These are phyloP conservation scores for Pseudomyrmex cubaensis DNA, from an alignment of 1,140 invertebrate genomes.

Conservation along the genomic window DNA sequence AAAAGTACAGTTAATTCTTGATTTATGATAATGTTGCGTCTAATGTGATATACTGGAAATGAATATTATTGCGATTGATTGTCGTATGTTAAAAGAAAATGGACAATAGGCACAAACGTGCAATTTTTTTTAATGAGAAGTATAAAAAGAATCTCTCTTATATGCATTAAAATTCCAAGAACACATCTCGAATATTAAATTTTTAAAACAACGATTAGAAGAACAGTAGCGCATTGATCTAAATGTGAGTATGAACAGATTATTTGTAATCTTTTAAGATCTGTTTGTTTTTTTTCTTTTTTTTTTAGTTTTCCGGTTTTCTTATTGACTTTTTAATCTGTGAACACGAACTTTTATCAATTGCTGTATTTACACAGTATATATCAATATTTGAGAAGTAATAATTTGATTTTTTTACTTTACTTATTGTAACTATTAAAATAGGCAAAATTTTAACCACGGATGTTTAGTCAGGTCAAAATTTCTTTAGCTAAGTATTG, in stretches of 20 bases:
- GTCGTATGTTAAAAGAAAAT: conserved; percentile 26
- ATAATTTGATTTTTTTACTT: conserved; percentile 33
- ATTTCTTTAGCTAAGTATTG: conserved; percentile 8
- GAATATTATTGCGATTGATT: conserved; percentile 45
- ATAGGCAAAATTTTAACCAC: not conserved
- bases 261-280: not conserved
- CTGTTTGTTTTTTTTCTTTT: not conserved
- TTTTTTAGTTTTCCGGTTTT: not conserved
- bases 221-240: conserved; percentile 3
- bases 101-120: conserved; percentile 26
- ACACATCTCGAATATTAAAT: not conserved
- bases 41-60: conserved; percentile 26
- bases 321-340: conserved; percentile 24
- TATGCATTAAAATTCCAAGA: not conserved
- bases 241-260: not conserved
- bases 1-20: conserved; percentile 12
- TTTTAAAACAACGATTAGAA: not conserved
- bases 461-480: conserved; percentile 3
- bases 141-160: not conserved
- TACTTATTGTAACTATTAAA: conserved; percentile 35
- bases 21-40: conserved; percentile 8
- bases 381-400: conserved; percentile 21
- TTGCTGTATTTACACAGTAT: conserved; percentile 28
- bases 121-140: not conserved
- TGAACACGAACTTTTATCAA: conserved; percentile 34